Base-by-base conservation (phyloP, 1,140 invertebrate species). In the Drosophila athabasca region DNA sequence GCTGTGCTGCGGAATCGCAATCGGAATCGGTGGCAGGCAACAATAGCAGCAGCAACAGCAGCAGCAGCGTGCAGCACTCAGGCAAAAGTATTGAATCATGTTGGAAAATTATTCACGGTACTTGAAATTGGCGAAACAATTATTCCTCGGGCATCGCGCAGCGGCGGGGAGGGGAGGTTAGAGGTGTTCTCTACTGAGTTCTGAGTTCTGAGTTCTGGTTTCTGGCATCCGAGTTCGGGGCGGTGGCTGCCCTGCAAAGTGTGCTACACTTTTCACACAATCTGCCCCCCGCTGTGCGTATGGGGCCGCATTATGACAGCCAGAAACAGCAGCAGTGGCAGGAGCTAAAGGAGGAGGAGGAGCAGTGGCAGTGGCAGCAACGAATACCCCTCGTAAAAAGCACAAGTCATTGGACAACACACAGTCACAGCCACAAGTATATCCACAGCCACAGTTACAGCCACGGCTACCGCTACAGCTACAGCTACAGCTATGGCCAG, bases 111-210 rank as follows among this genome's bases (percentile, higher is more conserved):
- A 88, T 88, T 81, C 83, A 88, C 76, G 83, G 76, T 79, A 88
- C 83, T 88, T 88, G 76, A 88, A 88, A 89, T 88, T 88, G 83
- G 83, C 83, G 83, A 88, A 88, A 88, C 83, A 88, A 88, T 88
- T 88, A 88, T 87, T 82, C 66, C 60, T 66, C 61, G 74, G 44
- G 35, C 13, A 4, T 39, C 24, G 35, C 11, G 1, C 11, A 39
- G 35, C 11, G 11, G 11, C 11, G 35, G 61, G 60, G 55, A 19
- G 17, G 61, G 60, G 55, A 46, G 62, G 29, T 73, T 57, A 50
- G 43, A 50, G 15, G 26, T 31, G 26, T 51, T 46, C 41, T 43
- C 62, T 17, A 15, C 31, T 6, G n/a, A 11, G 65, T 17, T 15
- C 31, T 6, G n/a, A 11, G 62, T 31, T 57, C 39, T 41, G 41